Base-by-base conservation (phyloP, 2,888 invertebrate species). In the Pegoplata infirma region DNA sequence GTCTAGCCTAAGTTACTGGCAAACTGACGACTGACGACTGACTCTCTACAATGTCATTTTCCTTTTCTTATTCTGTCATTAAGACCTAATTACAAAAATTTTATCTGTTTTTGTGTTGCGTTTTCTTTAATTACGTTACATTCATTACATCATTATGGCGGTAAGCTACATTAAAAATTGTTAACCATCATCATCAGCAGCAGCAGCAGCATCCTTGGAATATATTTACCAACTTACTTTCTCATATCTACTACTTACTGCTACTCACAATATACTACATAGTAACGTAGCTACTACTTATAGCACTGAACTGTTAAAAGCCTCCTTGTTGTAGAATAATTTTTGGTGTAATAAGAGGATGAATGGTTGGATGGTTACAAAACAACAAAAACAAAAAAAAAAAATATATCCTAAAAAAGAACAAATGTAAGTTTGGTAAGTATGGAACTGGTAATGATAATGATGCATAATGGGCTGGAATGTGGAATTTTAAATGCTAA, bases 71-170 rank as follows among this genome's bases (percentile, higher is more conserved):
- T 80, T 75, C 73, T 76, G 67, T 71, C 79, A 82, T 77, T 76
- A 77, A 80, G 80, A 81, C 79, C 81, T 77, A 81, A 81, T 81
- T 81, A 77, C 75, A 77, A 71, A n/a, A 75, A 77, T 77, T 76
- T 63, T 63, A 73, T 76, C 68, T 64, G 55, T 58, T 71, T 68
- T 79, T 75, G 55, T 79, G 64, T 71, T 63, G 66, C 55, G 73
- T 75, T 71, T 66, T 63, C 69, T 61, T 67, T 75, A 79, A 79
- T 79, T 75, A 67, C 71, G 51, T 75, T 75, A 71, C 66, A 69
- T 67, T 79, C 71, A 56, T 79, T 67, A 79, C 61, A 67, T 56
- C 66, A 32, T 75, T 63, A 79, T 75, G 69, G 69, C 74, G 74
- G 69, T 66, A 66, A 66, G 69, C 53, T 66, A 71, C 69, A 75